Evolutionary conservation across 1,140 invertebrate species (phyloP).

Genomic region (Drosophila subpulchrella): DNA sequence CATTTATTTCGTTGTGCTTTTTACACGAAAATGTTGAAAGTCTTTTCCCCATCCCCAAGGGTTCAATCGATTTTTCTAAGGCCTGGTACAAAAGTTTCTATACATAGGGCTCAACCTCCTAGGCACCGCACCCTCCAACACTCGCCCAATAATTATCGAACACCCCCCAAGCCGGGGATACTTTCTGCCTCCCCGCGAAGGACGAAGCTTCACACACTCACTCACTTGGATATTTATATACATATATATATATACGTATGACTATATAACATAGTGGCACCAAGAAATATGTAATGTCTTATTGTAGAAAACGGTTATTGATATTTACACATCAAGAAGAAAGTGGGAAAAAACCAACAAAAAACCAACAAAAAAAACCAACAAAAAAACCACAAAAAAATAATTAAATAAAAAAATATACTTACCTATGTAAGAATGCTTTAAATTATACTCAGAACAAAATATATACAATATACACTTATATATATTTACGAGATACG

Average conservation of each 20-base stretch:
- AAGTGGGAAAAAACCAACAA: conserved; percentile 17
- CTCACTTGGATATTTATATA: conserved; percentile 57
- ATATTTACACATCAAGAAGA: conserved; percentile 74
- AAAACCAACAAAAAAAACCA: neutral
- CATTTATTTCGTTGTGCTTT: conserved; percentile 52
- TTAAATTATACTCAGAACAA: conserved; percentile 68
- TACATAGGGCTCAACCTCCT: conserved; percentile 15
- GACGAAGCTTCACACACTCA: conserved; percentile 25
- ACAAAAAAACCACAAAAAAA: conserved; percentile 1
- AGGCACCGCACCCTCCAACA: conserved; percentile 18
- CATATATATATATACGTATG: conserved; percentile 70
- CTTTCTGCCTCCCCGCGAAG: conserved; percentile 27
- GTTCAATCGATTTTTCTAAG: conserved; percentile 24
- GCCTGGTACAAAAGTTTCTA: conserved; percentile 35
- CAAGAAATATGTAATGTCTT: conserved; percentile 57
- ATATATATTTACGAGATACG: conserved; percentile 36
- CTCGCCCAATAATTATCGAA: conserved; percentile 8
- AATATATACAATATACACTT: conserved; percentile 69
- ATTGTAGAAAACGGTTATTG: conserved; percentile 77
- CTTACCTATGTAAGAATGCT: conserved; percentile 55
- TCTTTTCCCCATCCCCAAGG: conserved; percentile 9
- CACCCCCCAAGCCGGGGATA: conserved; percentile 3
- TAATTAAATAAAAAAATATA: conserved; percentile 36
- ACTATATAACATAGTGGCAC: conserved; percentile 66
- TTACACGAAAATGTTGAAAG: conserved; percentile 42